phyloP scores from a whole-genome alignment of 2,113 vertebrate genomes.

The Triplophysa siluroides region DNA sequence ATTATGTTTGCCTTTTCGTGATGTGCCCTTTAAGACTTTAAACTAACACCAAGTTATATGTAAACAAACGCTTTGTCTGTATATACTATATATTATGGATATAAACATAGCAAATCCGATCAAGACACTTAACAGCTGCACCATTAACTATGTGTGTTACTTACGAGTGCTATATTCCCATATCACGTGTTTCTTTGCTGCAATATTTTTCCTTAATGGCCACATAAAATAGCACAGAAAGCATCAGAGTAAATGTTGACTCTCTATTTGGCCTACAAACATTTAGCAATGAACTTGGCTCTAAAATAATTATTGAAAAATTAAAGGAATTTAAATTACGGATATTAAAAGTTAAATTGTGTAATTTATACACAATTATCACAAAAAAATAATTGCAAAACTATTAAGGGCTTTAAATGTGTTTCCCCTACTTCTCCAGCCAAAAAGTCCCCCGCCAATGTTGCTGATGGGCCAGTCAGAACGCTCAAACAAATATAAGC shows the following conservation, averaged over 20 bases:
- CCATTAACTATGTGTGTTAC: neutral
- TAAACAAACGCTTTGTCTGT: conserved; percentile 33
- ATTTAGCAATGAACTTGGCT: neutral
- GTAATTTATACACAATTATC: too few species aligned
- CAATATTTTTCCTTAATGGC: conserved; percentile 27
- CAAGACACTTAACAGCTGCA: conserved; percentile 37
- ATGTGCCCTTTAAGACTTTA: conserved; percentile 7
- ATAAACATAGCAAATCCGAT: conserved; percentile 33
- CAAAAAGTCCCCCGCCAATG: too few species aligned
- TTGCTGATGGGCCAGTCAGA: too few species aligned
- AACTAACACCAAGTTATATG: conserved; percentile 16
- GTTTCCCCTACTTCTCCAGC: too few species aligned
- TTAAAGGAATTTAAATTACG: neutral
- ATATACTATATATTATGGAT: conserved; percentile 11
- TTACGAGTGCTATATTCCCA: conserved; percentile 13
- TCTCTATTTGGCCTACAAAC: neutral
- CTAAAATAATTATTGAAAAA: neutral
- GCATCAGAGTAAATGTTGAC: conserved; percentile 5
- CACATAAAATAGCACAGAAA: conserved; percentile 1
- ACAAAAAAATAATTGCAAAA: too few species aligned
- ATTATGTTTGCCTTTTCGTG: neutral
- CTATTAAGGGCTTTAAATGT: too few species aligned
- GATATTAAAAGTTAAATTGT: too few species aligned
- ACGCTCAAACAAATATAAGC: too few species aligned
- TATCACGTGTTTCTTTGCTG: neutral